phyloP scores from a whole-genome alignment of 2,113 vertebrate genomes.

The Heliornis fulica region DNA sequence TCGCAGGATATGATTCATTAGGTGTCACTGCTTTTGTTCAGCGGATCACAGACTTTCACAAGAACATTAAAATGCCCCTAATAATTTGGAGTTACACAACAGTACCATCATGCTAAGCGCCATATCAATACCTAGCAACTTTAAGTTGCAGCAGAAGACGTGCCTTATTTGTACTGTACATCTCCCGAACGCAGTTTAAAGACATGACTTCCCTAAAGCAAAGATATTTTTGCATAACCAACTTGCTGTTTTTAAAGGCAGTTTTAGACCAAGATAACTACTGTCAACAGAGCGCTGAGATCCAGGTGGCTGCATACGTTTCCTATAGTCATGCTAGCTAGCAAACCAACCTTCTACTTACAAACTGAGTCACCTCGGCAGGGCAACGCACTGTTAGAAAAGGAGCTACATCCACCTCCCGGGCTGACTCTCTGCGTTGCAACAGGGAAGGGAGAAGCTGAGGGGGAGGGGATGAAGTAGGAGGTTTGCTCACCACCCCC shows the following conservation, averaged over 20 bases:
- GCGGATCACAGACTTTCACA: not conserved
- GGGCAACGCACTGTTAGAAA: not conserved
- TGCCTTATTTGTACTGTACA: too few relatives aligned
- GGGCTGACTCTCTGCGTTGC: not conserved
- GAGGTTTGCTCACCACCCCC: not conserved
- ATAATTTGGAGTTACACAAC: not conserved
- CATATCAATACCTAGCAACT: fast-evolving
- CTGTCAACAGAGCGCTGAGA: fast-evolving
- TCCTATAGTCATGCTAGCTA: not conserved
- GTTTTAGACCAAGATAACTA: not conserved
- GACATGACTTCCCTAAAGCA: fast-evolving
- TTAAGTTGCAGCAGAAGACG: not conserved
- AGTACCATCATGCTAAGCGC: fast-evolving
- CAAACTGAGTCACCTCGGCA: not conserved
- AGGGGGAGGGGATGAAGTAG: fast-evolving
- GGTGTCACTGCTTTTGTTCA: not conserved
- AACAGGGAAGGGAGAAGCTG: not conserved
- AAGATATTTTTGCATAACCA: not conserved
- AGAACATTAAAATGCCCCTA: fast-evolving
- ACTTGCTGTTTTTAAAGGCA: not conserved
- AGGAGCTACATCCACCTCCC: not conserved
- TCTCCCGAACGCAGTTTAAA: not conserved
- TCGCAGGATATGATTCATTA: not conserved
- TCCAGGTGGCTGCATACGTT: fast-evolving
- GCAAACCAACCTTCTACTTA: not conserved